Base-by-base conservation (phyloP, 2,888 invertebrate species). In the Troides helena region DNA sequence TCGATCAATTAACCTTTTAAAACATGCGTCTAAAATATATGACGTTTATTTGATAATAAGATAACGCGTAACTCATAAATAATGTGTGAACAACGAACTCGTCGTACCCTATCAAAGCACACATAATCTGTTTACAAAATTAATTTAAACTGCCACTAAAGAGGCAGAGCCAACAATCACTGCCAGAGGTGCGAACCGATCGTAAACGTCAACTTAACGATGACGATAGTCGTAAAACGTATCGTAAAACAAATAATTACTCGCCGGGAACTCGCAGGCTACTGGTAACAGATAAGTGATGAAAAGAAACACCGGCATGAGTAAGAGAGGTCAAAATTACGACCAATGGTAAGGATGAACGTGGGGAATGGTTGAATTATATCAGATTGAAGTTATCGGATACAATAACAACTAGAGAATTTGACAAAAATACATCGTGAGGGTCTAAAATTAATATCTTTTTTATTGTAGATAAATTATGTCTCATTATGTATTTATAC, bases 161-260 rank as follows among this genome's bases (percentile, higher is more conserved):
- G 69, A 65, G 65, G 70, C 69, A 68, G 75, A 72, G 72, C 71
- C 59, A 81, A 87, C 87, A 89, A 89, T 89, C 88, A 84, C 83
- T 77, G 82, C 74, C 74, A 74, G 83, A 85, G 86, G 89, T 88
- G 90, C 85, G 83, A 88, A 86, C 80, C 81, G 89, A 86, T 90
- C 92, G 90, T 92, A 88, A 92, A 90, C 78, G 90, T 90, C 90
- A 87, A 86, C 80, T 85, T 87, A 86, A 90, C 87, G 88, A 88
- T 84, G 81, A 84, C 83, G 83, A 84, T 86, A 80, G 84, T 91
- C 90, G 87, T 89, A 88, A 91, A 90, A 83, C 81, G 81, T 84
- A 85, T 87, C 90, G 88, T 91, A 87, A 92, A 92, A 90, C 88
- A 89, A 91, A 92, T 88, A 90, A 91, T 90, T 89, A 90, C 80